Evolutionary conservation across 64 coral and sea anemone species (phyloP).

Genomic region (Stichodactyla helianthus): DNA sequence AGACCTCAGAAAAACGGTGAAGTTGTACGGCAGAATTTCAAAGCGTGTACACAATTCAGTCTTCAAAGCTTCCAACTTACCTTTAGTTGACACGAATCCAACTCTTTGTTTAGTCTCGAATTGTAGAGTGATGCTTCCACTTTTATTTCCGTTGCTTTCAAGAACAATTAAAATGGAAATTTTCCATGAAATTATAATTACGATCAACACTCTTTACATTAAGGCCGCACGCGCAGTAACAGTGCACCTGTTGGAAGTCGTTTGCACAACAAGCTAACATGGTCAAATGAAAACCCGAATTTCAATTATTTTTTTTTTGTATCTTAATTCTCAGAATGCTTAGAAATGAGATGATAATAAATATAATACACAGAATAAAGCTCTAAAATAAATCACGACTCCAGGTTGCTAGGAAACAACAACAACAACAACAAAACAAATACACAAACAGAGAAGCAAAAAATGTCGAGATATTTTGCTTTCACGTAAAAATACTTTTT

Average conservation of each 20-base stretch:
- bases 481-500: no score
- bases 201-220: not conserved
- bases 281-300: not conserved
- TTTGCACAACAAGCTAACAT: not conserved
- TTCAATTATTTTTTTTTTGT: not conserved
- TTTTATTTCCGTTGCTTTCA: conserved; percentile 4
- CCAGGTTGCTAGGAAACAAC: not conserved
- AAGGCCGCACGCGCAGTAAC: not conserved
- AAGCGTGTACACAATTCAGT: not conserved
- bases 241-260: not conserved
- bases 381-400: not conserved
- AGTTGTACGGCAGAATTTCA: not conserved
- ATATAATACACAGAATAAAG: not conserved
- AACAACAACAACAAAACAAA: not conserved
- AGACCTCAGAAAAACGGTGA: not conserved
- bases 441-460: no score
- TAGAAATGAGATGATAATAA: not conserved
- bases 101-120: not conserved
- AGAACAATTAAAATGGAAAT: not conserved
- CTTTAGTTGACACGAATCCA: not conserved
- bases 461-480: no score
- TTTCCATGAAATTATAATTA: not conserved
- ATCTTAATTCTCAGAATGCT: not conserved
- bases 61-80: not conserved
- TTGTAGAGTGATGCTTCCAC: not conserved